phyloP scores from a whole-genome alignment of 2,888 invertebrate species.

The Acanthopleura granulata region DNA sequence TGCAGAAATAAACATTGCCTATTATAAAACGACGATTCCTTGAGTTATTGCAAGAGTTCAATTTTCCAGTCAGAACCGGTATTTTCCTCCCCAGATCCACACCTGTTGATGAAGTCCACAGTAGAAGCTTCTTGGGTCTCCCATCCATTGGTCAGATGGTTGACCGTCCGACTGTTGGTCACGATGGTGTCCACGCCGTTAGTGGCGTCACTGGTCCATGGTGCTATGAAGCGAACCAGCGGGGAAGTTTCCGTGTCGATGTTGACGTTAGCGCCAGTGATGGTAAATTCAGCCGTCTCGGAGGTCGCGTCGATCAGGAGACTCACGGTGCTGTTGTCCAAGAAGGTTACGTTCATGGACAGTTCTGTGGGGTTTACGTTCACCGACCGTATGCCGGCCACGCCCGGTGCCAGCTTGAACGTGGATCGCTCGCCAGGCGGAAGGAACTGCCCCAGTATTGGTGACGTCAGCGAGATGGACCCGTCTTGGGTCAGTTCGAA shows the following conservation, averaged over 20 bases:
- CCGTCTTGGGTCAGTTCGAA: neutral
- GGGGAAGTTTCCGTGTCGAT: neutral
- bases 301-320: neutral
- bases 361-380: neutral
- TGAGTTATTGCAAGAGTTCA: conserved; percentile 1
- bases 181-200: conserved; percentile 12
- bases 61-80: conserved; percentile 14
- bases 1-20: too few relatives aligned
- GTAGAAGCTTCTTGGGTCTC: conserved; percentile 7
- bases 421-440: neutral
- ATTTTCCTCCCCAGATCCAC: neutral
- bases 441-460: neutral
- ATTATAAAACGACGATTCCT: too few relatives aligned
- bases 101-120: conserved; percentile 12
- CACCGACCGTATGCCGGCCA: conserved; percentile 1
- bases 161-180: conserved; percentile 2
- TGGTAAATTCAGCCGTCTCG: conserved; percentile 7
- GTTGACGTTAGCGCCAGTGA: neutral
- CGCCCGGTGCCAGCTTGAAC: neutral
- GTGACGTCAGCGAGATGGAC: neutral
- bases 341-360: neutral
- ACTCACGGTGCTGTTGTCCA: neutral
- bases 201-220: neutral
- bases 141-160: neutral
- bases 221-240: neutral